Evolutionary conservation across 2,797 vertebrate genomes (phyloP).

Genomic region (Lagocephalus sceleratus): DNA sequence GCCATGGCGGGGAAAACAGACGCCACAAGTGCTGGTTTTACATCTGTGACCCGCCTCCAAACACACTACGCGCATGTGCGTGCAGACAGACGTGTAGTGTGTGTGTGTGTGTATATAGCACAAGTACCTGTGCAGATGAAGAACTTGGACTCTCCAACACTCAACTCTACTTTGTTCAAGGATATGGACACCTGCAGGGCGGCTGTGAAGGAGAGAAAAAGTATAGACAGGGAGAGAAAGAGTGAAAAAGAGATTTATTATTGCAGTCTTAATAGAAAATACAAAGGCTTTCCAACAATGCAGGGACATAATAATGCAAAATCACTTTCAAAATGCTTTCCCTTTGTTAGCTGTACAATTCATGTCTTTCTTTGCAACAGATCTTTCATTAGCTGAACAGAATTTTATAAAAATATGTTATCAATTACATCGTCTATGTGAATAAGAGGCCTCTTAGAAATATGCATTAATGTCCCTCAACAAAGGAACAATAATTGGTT

Average conservation of each 20-base stretch:
- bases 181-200: conserved; percentile 97
- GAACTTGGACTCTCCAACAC: conserved; percentile 98
- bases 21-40: conserved; percentile 15
- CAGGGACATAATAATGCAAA: conserved; percentile 15
- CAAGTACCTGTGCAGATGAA: conserved; percentile 95
- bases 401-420: conserved; percentile 2
- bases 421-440: not conserved
- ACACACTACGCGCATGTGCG: conserved; percentile 3
- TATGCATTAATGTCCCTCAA: too few relatives aligned
- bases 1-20: conserved; percentile 12
- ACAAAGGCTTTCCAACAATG: conserved; percentile 3
- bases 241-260: conserved; percentile 16
- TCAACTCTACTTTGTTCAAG: conserved; percentile 96
- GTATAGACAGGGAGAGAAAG: conserved; percentile 18
- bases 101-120: not conserved
- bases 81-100: not conserved
- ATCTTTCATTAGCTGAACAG: not conserved
- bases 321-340: conserved; percentile 13
- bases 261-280: not conserved
- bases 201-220: conserved; percentile 74
- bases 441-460: conserved; percentile 3
- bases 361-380: conserved; percentile 4
- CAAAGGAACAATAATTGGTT: too few relatives aligned
- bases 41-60: conserved; percentile 6
- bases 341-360: not conserved